These are phyloP conservation scores for Thomomys bottae DNA, from an alignment of 2,113 vertebrate genomes.

Conservation along the genomic window DNA sequence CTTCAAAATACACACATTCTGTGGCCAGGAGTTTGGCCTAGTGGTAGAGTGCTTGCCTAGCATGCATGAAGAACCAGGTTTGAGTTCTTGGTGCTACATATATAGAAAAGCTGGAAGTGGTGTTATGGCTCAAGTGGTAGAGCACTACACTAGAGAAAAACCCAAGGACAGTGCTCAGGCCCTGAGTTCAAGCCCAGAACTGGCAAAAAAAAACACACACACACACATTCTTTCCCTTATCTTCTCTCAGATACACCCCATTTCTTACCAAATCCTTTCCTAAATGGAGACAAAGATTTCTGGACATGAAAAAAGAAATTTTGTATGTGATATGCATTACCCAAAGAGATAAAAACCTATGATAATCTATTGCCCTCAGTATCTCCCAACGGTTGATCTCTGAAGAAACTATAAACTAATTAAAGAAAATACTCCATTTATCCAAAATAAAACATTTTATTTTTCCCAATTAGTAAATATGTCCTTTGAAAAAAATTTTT, in stretches of 20 bases:
- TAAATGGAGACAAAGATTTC: slow-evolving; percentile 39
- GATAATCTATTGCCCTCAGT: not conserved
- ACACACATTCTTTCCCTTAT: slow-evolving; percentile 20
- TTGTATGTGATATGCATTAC: not conserved
- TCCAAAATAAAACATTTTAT: slow-evolving; percentile 44
- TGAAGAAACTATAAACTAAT: slow-evolving; percentile 32
- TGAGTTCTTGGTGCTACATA: too few relatives aligned
- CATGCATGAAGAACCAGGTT: too few relatives aligned
- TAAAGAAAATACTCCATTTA: slow-evolving; percentile 40
- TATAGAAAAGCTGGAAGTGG: too few relatives aligned
- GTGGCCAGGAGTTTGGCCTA: too few relatives aligned
- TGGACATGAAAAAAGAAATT: slow-evolving; percentile 30
- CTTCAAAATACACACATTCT: slow-evolving; percentile 19
- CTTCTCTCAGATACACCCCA: not conserved
- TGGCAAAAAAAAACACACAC: too few relatives aligned
- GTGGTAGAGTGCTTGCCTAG: too few relatives aligned
- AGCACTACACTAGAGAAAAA: too few relatives aligned
- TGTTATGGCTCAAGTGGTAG: too few relatives aligned
- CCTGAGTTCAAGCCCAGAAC: too few relatives aligned
- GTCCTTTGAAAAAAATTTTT: too few relatives aligned
- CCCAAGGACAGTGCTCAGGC: too few relatives aligned
- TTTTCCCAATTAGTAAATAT: slow-evolving; percentile 55
- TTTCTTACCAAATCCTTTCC: slow-evolving; percentile 2
- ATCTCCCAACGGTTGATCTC: not conserved
- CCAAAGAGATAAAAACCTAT: not conserved